A percentile compares a stretch with the other conserved stretches of the same genome.
phyloP scores from a whole-genome alignment of 2,888 invertebrate species.

The Lydus trimaculatus region DNA sequence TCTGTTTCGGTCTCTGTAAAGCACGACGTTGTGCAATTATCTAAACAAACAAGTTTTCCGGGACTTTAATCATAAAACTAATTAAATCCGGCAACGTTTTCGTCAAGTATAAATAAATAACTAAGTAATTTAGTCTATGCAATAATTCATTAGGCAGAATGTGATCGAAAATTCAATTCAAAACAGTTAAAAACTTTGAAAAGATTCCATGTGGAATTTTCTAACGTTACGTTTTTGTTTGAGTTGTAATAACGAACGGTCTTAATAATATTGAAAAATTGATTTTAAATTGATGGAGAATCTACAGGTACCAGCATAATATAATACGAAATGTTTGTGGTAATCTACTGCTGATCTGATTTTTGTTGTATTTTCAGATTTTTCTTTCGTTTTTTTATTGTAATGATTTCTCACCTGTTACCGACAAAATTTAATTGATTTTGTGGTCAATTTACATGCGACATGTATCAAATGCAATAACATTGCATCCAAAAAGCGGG shows the following conservation, averaged over 20 bases:
- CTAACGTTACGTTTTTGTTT: conserved; percentile 31
- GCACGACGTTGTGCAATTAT: neutral
- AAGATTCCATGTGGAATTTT: conserved; percentile 12
- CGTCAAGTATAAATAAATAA: conserved; percentile 30
- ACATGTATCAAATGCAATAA: neutral
- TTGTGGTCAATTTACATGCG: neutral
- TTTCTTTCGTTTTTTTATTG: neutral
- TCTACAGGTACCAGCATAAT: conserved; percentile 36
- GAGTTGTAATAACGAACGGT: conserved; percentile 33
- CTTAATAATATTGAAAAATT: conserved; percentile 34
- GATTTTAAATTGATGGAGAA: conserved; percentile 32
- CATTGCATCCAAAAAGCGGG: neutral
- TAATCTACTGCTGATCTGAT: no score
- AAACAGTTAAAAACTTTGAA: conserved; percentile 18
- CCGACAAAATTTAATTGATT: neutral
- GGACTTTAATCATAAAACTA: conserved; percentile 9
- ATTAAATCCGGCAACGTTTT: conserved; percentile 6
- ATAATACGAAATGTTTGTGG: neutral
- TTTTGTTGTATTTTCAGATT: neutral
- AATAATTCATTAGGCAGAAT: conserved; percentile 26
- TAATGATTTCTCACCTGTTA: no score
- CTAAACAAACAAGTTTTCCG: conserved; percentile 1
- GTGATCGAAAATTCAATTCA: conserved; percentile 29
- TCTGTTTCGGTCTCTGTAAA: neutral
- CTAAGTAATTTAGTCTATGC: conserved; percentile 25